phyloP scores from a whole-genome alignment of 2,113 vertebrate species.

The Platysteira castanea region DNA sequence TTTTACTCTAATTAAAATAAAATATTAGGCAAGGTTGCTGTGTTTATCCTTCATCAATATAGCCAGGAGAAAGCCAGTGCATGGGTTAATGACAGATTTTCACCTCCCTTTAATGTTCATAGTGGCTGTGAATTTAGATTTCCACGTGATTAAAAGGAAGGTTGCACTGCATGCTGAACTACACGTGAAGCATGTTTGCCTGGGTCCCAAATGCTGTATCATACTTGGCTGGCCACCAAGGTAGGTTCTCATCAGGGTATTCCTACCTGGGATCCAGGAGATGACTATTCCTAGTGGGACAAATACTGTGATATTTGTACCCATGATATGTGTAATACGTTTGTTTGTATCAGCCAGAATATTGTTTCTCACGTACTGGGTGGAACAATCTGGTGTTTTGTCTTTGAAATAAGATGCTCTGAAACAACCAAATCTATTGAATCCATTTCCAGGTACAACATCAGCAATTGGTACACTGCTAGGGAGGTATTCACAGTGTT shows the following conservation, averaged over 20 bases:
- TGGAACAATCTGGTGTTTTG: not conserved
- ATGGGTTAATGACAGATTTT: constrained; percentile 28
- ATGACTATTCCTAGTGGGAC: not conserved
- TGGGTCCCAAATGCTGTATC: not conserved
- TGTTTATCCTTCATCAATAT: not conserved
- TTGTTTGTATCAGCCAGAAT: not conserved
- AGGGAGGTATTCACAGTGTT: not conserved
- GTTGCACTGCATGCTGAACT: not conserved
- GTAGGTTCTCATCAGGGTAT: not conserved
- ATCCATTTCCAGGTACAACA: not conserved
- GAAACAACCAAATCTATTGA: not conserved
- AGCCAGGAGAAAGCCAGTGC: not conserved
- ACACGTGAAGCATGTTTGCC: not conserved
- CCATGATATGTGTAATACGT: not conserved
- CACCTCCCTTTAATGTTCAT: not conserved
- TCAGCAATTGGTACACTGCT: not conserved
- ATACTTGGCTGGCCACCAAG: not conserved
- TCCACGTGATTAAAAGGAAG: not conserved
- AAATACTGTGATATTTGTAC: not conserved
- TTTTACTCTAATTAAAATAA: constrained; percentile 44
- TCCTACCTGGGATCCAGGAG: not conserved
- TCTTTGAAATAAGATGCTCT: not conserved
- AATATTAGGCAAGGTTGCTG: constrained; percentile 22
- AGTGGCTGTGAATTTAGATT: not conserved
- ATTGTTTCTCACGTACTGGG: not conserved